These are phyloP conservation scores for Calycopis cecrops DNA, from an alignment of 1,140 invertebrate genomes.

Conservation along the genomic window DNA sequence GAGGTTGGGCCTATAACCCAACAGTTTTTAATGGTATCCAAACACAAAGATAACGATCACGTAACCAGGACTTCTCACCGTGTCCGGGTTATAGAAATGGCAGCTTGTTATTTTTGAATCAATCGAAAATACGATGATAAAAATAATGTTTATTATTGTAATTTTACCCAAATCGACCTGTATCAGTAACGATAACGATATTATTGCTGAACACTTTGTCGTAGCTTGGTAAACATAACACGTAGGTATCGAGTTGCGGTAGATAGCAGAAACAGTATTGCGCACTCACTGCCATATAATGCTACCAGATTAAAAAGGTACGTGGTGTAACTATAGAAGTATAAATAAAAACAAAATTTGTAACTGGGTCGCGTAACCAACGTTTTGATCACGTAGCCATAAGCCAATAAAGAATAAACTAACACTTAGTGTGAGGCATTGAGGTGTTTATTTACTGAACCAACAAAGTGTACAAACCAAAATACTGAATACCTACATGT, in stretches of 20 bases:
- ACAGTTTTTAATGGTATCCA: slow-evolving; percentile 28
- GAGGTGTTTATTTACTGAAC: too few species aligned
- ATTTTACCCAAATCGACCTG: slow-evolving; percentile 24
- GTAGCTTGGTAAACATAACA: too few species aligned
- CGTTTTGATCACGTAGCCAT: background rate
- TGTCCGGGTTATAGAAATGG: slow-evolving; percentile 36
- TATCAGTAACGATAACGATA: slow-evolving; percentile 5
- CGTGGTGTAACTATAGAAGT: slow-evolving; percentile 27
- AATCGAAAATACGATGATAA: slow-evolving; percentile 36
- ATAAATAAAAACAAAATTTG: slow-evolving; percentile 31
- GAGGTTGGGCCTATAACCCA: slow-evolving; percentile 47
- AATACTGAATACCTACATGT: too few species aligned
- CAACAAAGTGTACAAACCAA: too few species aligned
- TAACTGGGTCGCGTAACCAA: slow-evolving; percentile 22
- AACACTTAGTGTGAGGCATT: too few species aligned
- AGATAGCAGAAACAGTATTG: background rate
- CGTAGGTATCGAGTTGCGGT: too few species aligned
- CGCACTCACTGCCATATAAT: slow-evolving; percentile 14
- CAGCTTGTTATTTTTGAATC: slow-evolving; percentile 38
- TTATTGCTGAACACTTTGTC: too few species aligned
- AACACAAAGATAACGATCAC: slow-evolving; percentile 41
- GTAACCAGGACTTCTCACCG: slow-evolving; percentile 21
- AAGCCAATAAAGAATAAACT: too few species aligned
- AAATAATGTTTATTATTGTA: slow-evolving; percentile 41
- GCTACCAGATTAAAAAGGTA: slow-evolving; percentile 23